Conservation (phyloP, 1,140 invertebrate species). For the Leptinotarsa lineolata region DNA sequence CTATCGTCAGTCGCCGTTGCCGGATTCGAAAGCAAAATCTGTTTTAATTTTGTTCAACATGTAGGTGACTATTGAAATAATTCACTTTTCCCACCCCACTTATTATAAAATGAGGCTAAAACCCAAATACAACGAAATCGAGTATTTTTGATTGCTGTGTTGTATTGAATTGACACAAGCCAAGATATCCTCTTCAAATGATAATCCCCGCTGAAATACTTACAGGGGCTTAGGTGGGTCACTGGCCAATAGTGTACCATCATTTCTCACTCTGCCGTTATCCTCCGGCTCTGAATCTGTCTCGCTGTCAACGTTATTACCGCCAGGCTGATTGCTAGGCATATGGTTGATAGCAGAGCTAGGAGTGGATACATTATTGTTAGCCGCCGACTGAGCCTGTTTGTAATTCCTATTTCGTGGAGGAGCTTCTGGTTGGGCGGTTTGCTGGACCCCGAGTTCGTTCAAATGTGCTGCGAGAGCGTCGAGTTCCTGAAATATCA, state of each 20-base stretch:
- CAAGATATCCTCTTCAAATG: too few relatives aligned
- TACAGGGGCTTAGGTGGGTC: conserved; percentile 96
- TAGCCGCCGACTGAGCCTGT: conserved; percentile 46
- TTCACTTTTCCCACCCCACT: too few relatives aligned
- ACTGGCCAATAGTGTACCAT: conserved; percentile 92
- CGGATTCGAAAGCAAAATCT: too few relatives aligned
- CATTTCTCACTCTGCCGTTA: conserved; percentile 73
- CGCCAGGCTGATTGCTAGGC: conserved; percentile 49
- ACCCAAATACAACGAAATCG: too few relatives aligned
- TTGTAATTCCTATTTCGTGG: conserved; percentile 59
- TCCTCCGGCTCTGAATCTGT: conserved; percentile 71
- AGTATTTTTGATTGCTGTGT: too few relatives aligned
- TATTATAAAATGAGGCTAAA: too few relatives aligned
- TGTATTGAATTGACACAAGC: too few relatives aligned
- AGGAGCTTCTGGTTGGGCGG: conserved; percentile 63
- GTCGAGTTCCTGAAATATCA: conserved; percentile 78
- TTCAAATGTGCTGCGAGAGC: conserved; percentile 90
- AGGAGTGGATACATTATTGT: conserved; percentile 47
- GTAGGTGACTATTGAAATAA: too few relatives aligned
- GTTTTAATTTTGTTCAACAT: too few relatives aligned
- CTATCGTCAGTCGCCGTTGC: too few relatives aligned
- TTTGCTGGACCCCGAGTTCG: conserved; percentile 77
- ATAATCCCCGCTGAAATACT: conserved; percentile 57
- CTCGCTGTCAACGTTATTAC: conserved; percentile 68
- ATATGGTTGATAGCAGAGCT: conserved; percentile 43